These are phyloP conservation scores for Onchidella celtica DNA, from an alignment of 2,888 invertebrate species.

Conservation along the genomic window DNA sequence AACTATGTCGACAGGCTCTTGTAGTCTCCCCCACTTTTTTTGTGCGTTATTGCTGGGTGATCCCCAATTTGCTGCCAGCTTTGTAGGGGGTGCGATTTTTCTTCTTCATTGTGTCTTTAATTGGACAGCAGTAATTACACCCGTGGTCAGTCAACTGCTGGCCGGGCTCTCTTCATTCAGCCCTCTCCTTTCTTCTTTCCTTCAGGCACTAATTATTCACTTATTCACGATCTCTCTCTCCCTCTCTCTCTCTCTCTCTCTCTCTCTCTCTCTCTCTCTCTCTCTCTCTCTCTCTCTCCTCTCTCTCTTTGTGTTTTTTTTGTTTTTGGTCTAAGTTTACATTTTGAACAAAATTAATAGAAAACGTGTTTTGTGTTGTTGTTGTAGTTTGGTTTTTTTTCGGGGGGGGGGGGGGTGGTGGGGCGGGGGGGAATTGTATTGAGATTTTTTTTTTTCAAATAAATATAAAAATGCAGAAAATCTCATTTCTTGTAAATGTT, in stretches of 20 bases:
- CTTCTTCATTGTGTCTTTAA: no score
- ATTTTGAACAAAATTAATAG: no score
- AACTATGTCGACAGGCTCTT: neutral
- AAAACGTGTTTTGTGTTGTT: no score
- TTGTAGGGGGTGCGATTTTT: neutral
- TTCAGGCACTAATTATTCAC: slow-evolving; percentile 19
- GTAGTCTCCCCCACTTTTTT: neutral
- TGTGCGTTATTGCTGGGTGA: neutral
- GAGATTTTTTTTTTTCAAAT: no score
- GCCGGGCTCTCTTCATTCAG: neutral
- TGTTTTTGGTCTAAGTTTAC: no score
- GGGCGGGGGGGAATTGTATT: no score
- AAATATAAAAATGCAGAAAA: no score
- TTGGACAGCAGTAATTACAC: neutral
- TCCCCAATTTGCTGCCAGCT: neutral
- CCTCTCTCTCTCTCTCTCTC: neutral
- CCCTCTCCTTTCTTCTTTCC: neutral
- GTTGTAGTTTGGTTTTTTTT: no score
- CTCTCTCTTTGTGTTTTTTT: no score
- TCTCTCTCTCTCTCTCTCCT: no score
- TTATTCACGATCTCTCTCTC: neutral
- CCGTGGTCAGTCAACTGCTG: neutral
- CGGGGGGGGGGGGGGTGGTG: no score
- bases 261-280: neutral
- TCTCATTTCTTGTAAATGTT: no score